phyloP scores from a whole-genome alignment of 2,888 invertebrate genomes.

The Cryptus viduatorius region DNA sequence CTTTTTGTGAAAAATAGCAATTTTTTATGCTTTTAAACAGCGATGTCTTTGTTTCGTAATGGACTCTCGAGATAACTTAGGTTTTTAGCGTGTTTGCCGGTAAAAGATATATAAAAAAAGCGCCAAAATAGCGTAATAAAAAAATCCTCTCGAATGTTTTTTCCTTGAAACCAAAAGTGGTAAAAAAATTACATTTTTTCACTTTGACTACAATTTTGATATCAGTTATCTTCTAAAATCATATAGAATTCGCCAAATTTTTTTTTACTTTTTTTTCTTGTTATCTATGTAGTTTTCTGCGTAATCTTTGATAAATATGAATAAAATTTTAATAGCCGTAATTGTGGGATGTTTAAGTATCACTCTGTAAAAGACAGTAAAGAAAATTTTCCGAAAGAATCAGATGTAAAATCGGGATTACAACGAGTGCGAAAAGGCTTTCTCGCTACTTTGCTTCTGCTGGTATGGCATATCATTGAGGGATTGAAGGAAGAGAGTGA shows the following conservation, averaged over 20 bases:
- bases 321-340: background rate
- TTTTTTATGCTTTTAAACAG: no score
- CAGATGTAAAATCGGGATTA: constrained; percentile 50
- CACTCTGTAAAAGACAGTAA: background rate
- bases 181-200: no score
- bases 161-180: no score
- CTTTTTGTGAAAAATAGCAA: no score
- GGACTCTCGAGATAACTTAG: no score
- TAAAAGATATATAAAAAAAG: no score
- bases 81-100: no score
- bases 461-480: constrained; percentile 39
- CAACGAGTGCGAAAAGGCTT: constrained; percentile 11
- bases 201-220: no score
- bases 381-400: background rate
- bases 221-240: no score
- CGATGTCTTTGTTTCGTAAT: no score
- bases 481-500: constrained; percentile 24
- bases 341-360: background rate
- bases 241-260: background rate
- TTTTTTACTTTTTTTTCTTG: background rate
- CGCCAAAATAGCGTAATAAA: no score
- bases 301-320: background rate
- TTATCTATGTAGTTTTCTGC: background rate
- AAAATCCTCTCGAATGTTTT: no score
- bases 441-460: constrained; percentile 25